These are phyloP conservation scores for Arnoldichthys spilopterus DNA, from an alignment of 2,797 vertebrate species.

Conservation along the genomic window DNA sequence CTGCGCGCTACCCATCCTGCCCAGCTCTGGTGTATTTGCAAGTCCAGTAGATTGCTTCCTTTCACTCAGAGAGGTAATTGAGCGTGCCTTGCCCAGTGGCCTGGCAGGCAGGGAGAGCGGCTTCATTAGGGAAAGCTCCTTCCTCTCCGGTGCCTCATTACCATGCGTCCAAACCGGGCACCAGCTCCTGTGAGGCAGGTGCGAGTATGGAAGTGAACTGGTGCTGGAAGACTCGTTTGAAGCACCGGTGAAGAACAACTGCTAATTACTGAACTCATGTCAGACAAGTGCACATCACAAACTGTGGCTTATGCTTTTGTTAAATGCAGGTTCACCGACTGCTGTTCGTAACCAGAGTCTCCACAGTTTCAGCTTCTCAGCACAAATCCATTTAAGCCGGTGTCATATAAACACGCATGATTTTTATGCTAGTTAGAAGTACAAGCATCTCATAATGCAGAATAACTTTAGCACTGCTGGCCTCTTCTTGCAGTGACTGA, in stretches of 20 bases:
- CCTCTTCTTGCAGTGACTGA: neutral
- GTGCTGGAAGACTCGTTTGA: constrained; percentile 32
- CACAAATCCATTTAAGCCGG: too few species aligned
- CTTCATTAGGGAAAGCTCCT: constrained; percentile 47
- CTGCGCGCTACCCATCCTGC: neutral
- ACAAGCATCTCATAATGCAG: neutral
- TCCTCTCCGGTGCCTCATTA: constrained; percentile 50
- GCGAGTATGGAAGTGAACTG: constrained; percentile 21
- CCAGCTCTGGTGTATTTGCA: constrained; percentile 1
- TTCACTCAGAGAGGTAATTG: constrained; percentile 50
- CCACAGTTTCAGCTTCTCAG: too few species aligned
- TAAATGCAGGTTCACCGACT: too few species aligned
- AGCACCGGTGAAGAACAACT: neutral
- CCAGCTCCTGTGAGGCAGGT: constrained; percentile 37
- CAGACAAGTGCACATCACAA: neutral
- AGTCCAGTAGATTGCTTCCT: constrained; percentile 43
- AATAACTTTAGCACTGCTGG: neutral
- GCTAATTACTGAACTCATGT: constrained; percentile 8
- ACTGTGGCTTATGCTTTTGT: neutral
- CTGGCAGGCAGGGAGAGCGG: constrained; percentile 18
- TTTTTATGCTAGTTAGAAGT: too few species aligned
- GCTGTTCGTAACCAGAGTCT: too few species aligned
- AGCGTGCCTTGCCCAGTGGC: constrained; percentile 35
- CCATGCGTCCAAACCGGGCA: constrained; percentile 25
- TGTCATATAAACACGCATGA: too few species aligned